These are phyloP conservation scores for Polydrusus tereticollis DNA, from an alignment of 2,888 invertebrate genomes.

Conservation along the genomic window DNA sequence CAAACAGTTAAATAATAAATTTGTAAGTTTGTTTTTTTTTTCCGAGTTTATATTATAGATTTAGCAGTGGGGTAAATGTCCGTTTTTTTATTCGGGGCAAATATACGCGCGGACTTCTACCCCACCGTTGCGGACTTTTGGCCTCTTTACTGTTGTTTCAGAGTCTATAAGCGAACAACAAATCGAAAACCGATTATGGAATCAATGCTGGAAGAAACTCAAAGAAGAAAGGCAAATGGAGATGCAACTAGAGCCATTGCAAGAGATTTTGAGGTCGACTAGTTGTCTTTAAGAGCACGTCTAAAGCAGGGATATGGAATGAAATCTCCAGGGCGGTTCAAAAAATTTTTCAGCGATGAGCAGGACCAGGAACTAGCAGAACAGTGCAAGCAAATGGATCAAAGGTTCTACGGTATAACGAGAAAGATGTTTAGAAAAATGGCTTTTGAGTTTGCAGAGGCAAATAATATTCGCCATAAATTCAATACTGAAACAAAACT, in stretches of 20 bases:
- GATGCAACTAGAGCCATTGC: conserved; percentile 10
- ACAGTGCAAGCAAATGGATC: conserved; percentile 22
- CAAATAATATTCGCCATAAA: conserved; percentile 18
- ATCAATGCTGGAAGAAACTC: conserved; percentile 18
- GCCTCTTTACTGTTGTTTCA: background rate
- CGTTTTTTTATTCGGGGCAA: conserved; percentile 7
- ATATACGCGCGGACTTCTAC: conserved; percentile 15
- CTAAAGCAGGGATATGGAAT: conserved; percentile 12
- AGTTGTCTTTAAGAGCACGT: conserved; percentile 16
- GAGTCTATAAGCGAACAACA: conserved; percentile 9
- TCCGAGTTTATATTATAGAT: conserved; percentile 3
- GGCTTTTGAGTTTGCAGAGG: conserved; percentile 24
- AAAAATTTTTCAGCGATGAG: conserved; percentile 7
- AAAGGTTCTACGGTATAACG: conserved; percentile 24
- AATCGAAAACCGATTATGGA: conserved; percentile 18
- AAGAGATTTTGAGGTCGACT: conserved; percentile 24
- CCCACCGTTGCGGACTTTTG: conserved; percentile 8
- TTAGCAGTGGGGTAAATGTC: conserved; percentile 8
- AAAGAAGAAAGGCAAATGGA: conserved; percentile 14
- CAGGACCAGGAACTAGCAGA: conserved; percentile 17
- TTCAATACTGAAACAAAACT: conserved; percentile 19
- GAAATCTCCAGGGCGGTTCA: conserved; percentile 18
- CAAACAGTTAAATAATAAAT: background rate
- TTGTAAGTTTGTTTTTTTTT: conserved; percentile 1
- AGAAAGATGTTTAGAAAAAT: conserved; percentile 18